phyloP scores from a whole-genome alignment of 2,888 invertebrate genomes.

The Helobdella robusta region DNA sequence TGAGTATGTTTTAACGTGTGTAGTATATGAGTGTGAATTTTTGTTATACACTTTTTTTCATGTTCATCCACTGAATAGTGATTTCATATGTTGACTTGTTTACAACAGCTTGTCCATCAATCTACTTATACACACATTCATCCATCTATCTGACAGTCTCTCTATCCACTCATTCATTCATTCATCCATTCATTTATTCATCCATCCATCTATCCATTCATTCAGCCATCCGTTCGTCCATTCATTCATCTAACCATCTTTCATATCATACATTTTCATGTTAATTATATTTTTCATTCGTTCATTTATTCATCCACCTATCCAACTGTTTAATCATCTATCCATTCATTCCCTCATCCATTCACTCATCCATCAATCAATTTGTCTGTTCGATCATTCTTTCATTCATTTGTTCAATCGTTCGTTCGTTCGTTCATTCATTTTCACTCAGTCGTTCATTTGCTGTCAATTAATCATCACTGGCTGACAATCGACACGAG shows the following conservation, averaged over 20 bases:
- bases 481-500: too few relatives aligned
- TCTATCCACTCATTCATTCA: neutral
- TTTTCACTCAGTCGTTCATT: too few relatives aligned
- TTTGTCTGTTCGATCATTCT: neutral
- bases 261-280: too few relatives aligned
- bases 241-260: neutral
- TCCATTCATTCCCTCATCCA: neutral
- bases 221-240: neutral
- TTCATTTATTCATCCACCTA: neutral
- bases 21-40: too few relatives aligned
- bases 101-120: too few relatives aligned
- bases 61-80: too few relatives aligned
- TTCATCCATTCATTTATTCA: neutral
- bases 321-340: neutral
- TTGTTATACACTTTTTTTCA: too few relatives aligned
- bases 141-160: constrained; percentile 1
- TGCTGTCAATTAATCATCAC: too few relatives aligned
- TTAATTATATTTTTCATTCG: neutral
- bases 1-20: too few relatives aligned
- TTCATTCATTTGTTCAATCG: neutral
- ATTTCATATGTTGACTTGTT: too few relatives aligned
- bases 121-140: constrained; percentile 6
- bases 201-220: too few relatives aligned
- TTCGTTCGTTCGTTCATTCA: too few relatives aligned
- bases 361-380: neutral